Evolutionary conservation across 2,888 invertebrate species (phyloP).

Genomic region (Stratiomys singularior): DNA sequence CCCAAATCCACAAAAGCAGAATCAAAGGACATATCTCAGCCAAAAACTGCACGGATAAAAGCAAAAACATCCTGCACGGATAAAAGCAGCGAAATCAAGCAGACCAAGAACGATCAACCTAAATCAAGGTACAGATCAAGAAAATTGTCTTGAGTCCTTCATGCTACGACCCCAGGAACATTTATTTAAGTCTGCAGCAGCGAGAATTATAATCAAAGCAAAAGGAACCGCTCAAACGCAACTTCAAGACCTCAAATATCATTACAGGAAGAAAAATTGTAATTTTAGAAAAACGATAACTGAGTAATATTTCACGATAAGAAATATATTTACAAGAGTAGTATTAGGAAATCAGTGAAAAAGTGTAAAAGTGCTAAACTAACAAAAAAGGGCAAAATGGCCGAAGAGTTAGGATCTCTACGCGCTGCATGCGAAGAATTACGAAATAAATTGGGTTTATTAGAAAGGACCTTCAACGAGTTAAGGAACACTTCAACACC

Average conservation of each 20-base stretch:
- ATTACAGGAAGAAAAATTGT: neutral
- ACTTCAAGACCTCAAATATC: neutral
- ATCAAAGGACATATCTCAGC: too few relatives aligned
- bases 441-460: neutral
- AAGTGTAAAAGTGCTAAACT: neutral
- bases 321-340: neutral
- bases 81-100: neutral
- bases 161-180: neutral
- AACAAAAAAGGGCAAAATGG: neutral
- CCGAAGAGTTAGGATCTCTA: neutral
- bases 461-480: neutral
- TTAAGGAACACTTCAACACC: neutral
- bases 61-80: too few relatives aligned
- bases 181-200: neutral
- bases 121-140: too few relatives aligned
- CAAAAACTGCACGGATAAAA: too few relatives aligned
- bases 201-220: neutral
- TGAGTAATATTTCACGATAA: neutral
- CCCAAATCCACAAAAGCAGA: too few relatives aligned
- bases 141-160: neutral
- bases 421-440: neutral
- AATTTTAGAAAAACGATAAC: neutral
- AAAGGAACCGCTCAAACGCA: neutral
- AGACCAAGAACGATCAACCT: neutral
- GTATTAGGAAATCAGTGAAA: neutral